Percentiles rank a stretch among this genome's conserved stretches.
These are phyloP conservation scores for Potamilus streckersoni DNA, from an alignment of 1,140 invertebrate species.

Conservation along the genomic window DNA sequence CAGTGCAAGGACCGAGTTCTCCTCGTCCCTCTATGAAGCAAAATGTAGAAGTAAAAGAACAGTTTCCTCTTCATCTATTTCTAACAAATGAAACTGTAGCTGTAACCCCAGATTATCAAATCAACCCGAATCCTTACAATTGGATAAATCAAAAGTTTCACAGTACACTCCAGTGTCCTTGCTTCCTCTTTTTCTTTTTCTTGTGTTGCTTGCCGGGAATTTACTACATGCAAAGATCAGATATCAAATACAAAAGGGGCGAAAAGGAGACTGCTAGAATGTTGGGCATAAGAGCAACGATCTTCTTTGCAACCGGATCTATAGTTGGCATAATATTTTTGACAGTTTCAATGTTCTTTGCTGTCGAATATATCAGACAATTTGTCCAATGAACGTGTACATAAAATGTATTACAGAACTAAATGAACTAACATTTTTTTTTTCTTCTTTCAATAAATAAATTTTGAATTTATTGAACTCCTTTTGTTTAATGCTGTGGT, in stretches of 20 bases:
- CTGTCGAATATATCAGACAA: slow-evolving; percentile 25
- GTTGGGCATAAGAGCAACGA: slow-evolving; percentile 29
- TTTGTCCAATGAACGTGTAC: slow-evolving; percentile 7
- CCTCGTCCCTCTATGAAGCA: no score
- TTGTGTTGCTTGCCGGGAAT: slow-evolving; percentile 44
- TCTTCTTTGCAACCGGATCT: slow-evolving; percentile 29
- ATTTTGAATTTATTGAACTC: no score
- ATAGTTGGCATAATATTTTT: slow-evolving; percentile 24
- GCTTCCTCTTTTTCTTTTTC: slow-evolving; percentile 47
- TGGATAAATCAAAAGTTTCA: slow-evolving; percentile 42
- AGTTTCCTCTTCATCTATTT: slow-evolving; percentile 25
- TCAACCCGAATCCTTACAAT: slow-evolving; percentile 41
- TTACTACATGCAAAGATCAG: slow-evolving; percentile 36
- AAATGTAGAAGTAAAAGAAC: slow-evolving; percentile 11
- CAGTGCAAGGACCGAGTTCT: no score
- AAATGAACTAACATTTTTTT: no score
- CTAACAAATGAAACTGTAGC: slow-evolving; percentile 5
- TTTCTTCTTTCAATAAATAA: no score
- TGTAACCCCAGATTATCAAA: slow-evolving; percentile 6
- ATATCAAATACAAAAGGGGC: slow-evolving; percentile 34
- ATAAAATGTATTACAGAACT: no score
- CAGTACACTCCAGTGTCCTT: slow-evolving; percentile 39
- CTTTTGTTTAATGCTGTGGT: no score
- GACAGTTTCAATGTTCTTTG: slow-evolving; percentile 19
- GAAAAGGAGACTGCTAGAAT: slow-evolving; percentile 21